Conservation (phyloP, 2,888 invertebrate species). For the Heliconius ismenius region DNA sequence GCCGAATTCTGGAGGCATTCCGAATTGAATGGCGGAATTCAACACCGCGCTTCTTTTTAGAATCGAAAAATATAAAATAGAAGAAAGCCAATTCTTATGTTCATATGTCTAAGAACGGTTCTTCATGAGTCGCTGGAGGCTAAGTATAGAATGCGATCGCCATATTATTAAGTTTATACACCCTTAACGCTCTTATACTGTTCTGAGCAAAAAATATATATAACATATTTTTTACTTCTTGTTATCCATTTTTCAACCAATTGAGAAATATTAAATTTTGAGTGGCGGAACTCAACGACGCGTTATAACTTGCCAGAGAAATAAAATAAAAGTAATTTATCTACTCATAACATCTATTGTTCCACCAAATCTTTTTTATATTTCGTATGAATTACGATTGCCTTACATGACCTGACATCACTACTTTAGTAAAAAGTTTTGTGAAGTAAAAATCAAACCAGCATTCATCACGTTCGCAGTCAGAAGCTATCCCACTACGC, state of each 20-base stretch:
- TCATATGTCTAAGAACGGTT: background rate
- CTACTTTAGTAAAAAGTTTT: too few species aligned
- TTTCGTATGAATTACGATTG: too few species aligned
- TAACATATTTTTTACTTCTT: background rate
- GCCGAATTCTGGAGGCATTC: too few species aligned
- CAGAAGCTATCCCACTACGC: background rate
- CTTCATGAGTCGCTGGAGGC: slow-evolving; percentile 19
- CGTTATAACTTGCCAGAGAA: background rate
- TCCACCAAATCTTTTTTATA: too few species aligned
- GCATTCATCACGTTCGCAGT: background rate
- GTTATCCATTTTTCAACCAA: background rate
- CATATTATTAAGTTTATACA: slow-evolving; percentile 20
- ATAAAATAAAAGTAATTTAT: background rate
- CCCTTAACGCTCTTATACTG: background rate
- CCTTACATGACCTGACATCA: too few species aligned
- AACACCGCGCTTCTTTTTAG: background rate
- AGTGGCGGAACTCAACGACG: background rate
- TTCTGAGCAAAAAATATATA: background rate
- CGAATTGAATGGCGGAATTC: too few species aligned
- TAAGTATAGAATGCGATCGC: slow-evolving; percentile 4
- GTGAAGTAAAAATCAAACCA: background rate
- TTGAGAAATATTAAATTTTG: background rate
- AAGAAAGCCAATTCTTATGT: background rate
- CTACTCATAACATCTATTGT: background rate
- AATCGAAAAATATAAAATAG: background rate